Evolutionary conservation across 2,797 vertebrate species (phyloP).

Genomic region (Manis javanica): DNA sequence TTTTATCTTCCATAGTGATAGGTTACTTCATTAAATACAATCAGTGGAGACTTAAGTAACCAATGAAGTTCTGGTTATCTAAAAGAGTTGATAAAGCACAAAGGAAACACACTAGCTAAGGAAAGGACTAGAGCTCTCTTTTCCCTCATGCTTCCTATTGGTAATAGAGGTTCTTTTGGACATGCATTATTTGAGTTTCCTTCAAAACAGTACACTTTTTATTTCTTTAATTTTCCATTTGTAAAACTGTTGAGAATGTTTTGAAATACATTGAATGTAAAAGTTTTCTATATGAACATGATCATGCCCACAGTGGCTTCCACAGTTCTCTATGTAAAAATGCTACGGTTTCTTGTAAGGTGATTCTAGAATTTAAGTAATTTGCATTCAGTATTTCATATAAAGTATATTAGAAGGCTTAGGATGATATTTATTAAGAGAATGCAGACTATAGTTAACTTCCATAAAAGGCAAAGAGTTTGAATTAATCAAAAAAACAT

Average conservation of each 20-base stretch:
- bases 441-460: constrained; percentile 15
- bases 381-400: background rate
- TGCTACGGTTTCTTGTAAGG: background rate
- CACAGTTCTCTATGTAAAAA: background rate
- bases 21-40: background rate
- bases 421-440: constrained; percentile 15
- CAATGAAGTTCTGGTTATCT: background rate
- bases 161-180: background rate
- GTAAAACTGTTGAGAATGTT: background rate
- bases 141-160: background rate
- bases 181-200: background rate
- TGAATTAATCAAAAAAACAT: constrained; percentile 48
- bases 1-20: background rate
- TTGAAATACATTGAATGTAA: background rate
- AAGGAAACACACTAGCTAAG: background rate
- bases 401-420: constrained; percentile 23
- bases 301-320: background rate
- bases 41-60: background rate
- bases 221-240: background rate
- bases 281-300: background rate
- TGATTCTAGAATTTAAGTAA: background rate
- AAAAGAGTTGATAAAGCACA: background rate
- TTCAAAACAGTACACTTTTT: background rate
- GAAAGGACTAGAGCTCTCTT: background rate
- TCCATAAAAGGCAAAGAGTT: constrained; percentile 14